These are phyloP conservation scores for Myripristis murdjan DNA, from an alignment of 2,797 vertebrate genomes.

Conservation along the genomic window DNA sequence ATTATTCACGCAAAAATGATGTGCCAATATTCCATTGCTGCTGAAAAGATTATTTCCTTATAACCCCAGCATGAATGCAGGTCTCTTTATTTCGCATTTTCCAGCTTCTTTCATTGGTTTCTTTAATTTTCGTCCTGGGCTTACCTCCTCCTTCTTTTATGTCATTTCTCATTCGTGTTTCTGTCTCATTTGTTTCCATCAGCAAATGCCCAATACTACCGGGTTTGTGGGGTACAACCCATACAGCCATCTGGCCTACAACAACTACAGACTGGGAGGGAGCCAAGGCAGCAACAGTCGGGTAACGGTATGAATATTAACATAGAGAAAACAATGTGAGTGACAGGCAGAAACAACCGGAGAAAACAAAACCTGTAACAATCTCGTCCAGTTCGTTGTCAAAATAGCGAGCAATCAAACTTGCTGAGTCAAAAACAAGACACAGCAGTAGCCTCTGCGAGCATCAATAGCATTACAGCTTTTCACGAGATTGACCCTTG, in stretches of 20 bases:
- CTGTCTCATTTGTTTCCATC: slow-evolving; percentile 99
- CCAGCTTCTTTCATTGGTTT: slow-evolving; percentile 45
- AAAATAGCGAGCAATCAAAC: neutral
- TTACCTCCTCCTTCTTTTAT: slow-evolving; percentile 83
- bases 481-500: slow-evolving; percentile 14
- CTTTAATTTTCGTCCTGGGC: slow-evolving; percentile 11
- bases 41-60: slow-evolving; percentile 31
- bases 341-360: slow-evolving; percentile 15
- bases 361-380: slow-evolving; percentile 9
- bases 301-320: slow-evolving; percentile 95
- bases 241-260: slow-evolving; percentile 99
- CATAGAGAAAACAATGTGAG: slow-evolving; percentile 22
- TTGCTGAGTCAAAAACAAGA: slow-evolving; percentile 1
- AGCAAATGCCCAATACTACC: slow-evolving; percentile 99
- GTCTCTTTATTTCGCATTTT: slow-evolving; percentile 48
- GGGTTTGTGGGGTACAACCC: slow-evolving; percentile 99
- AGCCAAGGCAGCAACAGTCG: slow-evolving; percentile 99
- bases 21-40: slow-evolving; percentile 29
- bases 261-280: slow-evolving; percentile 99
- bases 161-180: slow-evolving; percentile 97
- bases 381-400: neutral
- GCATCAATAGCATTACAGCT: neutral
- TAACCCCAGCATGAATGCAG: slow-evolving; percentile 68
- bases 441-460: neutral
- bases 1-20: slow-evolving; percentile 11